These are phyloP conservation scores for Alligator mississippiensis DNA, from an alignment of 2,113 vertebrate species.

Conservation along the genomic window DNA sequence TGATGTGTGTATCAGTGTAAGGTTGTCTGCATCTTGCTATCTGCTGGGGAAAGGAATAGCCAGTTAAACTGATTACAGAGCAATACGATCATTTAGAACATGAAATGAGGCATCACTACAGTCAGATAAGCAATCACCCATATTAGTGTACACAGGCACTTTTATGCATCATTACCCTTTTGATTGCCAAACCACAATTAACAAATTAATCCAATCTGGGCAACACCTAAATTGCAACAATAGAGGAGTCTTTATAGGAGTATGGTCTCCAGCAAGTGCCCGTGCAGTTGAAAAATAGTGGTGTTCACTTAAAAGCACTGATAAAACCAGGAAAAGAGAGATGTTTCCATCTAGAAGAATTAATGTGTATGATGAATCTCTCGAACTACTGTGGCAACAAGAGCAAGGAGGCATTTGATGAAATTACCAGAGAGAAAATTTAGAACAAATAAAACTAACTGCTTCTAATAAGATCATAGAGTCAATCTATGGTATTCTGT, in stretches of 20 bases:
- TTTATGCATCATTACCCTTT: neutral
- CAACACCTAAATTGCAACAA: rapidly evolving
- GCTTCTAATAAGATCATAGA: conserved; percentile 11
- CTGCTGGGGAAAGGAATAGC: neutral
- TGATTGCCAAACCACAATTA: neutral
- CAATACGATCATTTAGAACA: neutral
- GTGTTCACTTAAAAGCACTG: neutral
- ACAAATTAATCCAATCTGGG: neutral
- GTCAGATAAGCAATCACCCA: neutral
- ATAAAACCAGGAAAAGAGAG: neutral
- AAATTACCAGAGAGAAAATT: conserved; percentile 38
- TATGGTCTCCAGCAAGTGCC: neutral
- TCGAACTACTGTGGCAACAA: neutral
- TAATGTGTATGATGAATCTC: neutral
- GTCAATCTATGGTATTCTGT: neutral
- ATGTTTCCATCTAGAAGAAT: neutral
- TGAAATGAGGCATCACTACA: neutral
- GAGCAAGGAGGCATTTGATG: conserved; percentile 4
- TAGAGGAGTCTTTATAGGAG: neutral
- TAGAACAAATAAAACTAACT: conserved; percentile 39
- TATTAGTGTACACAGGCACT: neutral
- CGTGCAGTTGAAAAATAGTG: rapidly evolving
- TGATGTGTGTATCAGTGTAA: neutral
- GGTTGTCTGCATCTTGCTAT: neutral
- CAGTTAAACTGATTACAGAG: neutral